Evolutionary conservation across 2,113 vertebrate genomes (phyloP), one percentile per base, ranked within the genome.

Genomic region (Peromyscus californicus): DNA sequence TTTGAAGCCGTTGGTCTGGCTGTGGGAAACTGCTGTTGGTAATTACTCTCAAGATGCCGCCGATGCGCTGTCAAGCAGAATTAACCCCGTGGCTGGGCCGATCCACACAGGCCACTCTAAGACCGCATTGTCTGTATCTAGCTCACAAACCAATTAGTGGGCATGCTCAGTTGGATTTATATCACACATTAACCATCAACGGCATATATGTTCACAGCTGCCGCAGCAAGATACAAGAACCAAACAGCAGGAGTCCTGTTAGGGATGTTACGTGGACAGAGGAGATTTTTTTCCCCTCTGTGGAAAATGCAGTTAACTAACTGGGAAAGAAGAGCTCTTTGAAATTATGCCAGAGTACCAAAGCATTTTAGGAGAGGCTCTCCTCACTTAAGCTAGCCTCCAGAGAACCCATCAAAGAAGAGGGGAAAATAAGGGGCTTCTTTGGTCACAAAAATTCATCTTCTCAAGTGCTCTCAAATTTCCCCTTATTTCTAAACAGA

Each of bases 51-150:
- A 97, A 99, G 99, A 99, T 98, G 98, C 98, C 96, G 98, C 99
- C 98, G 98, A 98, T 98, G 98, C 98, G 98, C 99, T 99, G 99
- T 99, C 99, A 99, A 98, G 99, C 99, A 99, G 99, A 99, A 99
- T 99, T 99, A 99, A 99, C 98, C 98, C 98, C 98, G 70, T 97
- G 98, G 98, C 98, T 98, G 98, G 98, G 98, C 98, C 98, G 98
- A 98, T 98, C 98, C 98, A 97, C 98, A 98, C 98, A 98, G 97
- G 97, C 98, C 96, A 97, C 98, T 98, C 94, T 97, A 98, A 98
- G 98, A 98, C 98, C 98, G 98, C 98, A 98, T 99, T 99, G 98
- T 99, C 98, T 99, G 85, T 98, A 98, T 95, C 98, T 88, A 98
- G 97, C 98, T 98, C 98, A 97, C 98, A 98, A 99, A 98, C 98